These are phyloP conservation scores for Camelus bactrianus DNA, from an alignment of 2,113 vertebrate genomes.

Conservation along the genomic window DNA sequence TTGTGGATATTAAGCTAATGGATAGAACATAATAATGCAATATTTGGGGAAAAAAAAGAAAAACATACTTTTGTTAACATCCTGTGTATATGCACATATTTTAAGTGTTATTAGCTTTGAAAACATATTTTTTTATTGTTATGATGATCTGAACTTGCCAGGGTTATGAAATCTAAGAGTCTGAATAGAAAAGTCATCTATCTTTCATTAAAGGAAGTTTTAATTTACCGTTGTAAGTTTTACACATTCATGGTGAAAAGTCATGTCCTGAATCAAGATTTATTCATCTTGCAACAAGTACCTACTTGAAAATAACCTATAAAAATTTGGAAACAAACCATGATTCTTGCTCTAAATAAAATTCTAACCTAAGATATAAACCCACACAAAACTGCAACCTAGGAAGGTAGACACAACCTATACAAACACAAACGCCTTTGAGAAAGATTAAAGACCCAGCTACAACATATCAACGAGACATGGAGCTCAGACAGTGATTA, in stretches of 20 bases:
- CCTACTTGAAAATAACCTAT: background rate
- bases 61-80: background rate
- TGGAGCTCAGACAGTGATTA: background rate
- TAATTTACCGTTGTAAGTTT: background rate
- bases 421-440: background rate
- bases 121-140: background rate
- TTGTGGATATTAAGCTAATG: background rate
- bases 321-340: background rate
- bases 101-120: background rate
- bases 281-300: background rate
- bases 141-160: background rate
- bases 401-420: background rate
- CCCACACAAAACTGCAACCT: background rate
- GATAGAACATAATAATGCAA: background rate
- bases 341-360: background rate
- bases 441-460: background rate
- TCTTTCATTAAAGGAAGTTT: background rate
- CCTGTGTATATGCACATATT: background rate
- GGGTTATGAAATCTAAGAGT: background rate
- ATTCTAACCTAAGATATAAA: too few relatives aligned
- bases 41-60: background rate
- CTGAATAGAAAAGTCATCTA: background rate
- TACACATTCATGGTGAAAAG: background rate
- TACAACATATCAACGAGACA: background rate
- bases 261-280: background rate